Conservation (phyloP, 1,140 invertebrate genomes). For the Drosophila santomea region DNA sequence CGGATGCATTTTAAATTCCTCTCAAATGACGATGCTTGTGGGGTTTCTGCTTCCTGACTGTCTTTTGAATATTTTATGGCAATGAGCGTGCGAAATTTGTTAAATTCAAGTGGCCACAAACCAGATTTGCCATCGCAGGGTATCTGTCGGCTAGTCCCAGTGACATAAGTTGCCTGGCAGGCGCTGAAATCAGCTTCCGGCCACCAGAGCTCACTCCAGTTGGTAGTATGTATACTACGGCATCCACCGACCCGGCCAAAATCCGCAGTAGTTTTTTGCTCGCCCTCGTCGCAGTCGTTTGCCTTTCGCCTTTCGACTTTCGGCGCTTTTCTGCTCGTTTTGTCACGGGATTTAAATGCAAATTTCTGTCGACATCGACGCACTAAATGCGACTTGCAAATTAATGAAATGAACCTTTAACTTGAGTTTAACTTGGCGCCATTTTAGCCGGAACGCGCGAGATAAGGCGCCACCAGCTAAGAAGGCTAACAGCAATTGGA, state of each 20-base stretch:
- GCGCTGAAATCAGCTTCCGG: constrained; percentile 37
- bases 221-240: background rate
- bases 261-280: constrained; percentile 23
- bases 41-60: background rate
- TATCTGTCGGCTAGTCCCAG: constrained; percentile 23
- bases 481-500: constrained; percentile 62
- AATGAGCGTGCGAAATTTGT: background rate
- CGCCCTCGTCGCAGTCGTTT: constrained; percentile 3
- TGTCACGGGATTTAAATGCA: constrained; percentile 80
- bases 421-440: constrained; percentile 81
- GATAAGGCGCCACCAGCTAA: constrained; percentile 71
- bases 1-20: background rate
- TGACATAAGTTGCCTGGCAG: constrained; percentile 45
- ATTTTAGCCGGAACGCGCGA: constrained; percentile 58
- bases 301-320: constrained; percentile 27
- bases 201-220: constrained; percentile 4
- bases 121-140: constrained; percentile 16
- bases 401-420: constrained; percentile 84
- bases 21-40: background rate
- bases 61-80: background rate
- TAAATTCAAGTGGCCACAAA: background rate
- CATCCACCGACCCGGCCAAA: constrained; percentile 18
- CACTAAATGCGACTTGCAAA: constrained; percentile 83
- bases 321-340: constrained; percentile 74
- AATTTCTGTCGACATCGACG: constrained; percentile 79